These are phyloP conservation scores for Galeopterus variegatus DNA, from an alignment of 2,113 vertebrate species.

Conservation along the genomic window DNA sequence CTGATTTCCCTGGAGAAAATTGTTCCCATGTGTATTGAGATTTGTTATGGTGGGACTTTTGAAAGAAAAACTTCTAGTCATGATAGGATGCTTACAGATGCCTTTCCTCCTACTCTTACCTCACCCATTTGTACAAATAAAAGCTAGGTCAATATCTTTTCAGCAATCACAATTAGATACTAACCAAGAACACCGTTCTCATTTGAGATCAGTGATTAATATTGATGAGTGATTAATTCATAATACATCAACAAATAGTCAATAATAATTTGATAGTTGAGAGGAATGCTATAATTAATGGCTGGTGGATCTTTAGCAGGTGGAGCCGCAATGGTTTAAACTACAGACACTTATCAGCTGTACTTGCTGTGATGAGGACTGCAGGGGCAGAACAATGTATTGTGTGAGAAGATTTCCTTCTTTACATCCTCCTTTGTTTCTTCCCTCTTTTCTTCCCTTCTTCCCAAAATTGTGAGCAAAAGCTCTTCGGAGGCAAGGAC, in stretches of 20 bases:
- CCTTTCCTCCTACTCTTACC: neutral
- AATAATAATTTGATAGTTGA: neutral
- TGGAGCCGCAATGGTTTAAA: neutral
- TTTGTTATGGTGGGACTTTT: neutral
- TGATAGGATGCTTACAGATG: neutral
- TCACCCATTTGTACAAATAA: neutral
- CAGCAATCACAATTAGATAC: neutral
- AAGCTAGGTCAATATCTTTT: neutral
- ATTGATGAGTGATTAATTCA: neutral
- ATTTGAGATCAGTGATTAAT: neutral
- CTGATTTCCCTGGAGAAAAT: neutral
- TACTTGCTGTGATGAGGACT: neutral
- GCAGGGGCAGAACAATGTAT: neutral
- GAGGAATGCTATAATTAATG: neutral
- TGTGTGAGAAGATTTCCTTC: neutral
- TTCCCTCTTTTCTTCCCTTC: neutral
- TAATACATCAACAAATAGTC: neutral
- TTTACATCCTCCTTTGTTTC: neutral
- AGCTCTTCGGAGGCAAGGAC: neutral
- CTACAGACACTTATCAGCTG: neutral
- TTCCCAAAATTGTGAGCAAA: neutral
- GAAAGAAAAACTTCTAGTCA: neutral
- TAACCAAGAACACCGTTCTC: neutral
- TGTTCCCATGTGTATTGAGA: neutral
- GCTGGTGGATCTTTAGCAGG: neutral